These are phyloP conservation scores for Chondrilla cf. caribensis DNA, from an alignment of 37 sponge, comb jelly and placozoan genomes.

Conservation along the genomic window DNA sequence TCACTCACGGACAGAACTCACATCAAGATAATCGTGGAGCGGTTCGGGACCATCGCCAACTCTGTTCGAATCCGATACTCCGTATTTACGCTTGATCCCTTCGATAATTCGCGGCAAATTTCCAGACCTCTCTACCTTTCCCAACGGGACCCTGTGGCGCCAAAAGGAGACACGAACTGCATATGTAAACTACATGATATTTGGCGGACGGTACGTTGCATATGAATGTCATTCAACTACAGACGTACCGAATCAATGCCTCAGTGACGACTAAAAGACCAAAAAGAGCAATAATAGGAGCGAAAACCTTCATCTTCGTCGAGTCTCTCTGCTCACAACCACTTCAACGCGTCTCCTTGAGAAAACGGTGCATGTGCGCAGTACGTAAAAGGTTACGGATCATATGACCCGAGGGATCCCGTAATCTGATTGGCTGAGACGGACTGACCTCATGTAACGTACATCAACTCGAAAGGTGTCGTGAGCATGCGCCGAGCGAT, in stretches of 20 bases:
- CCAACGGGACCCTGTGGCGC: not conserved
- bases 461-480: too few species aligned
- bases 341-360: too few species aligned
- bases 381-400: too few species aligned
- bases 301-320: not conserved
- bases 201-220: not conserved
- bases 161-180: not conserved
- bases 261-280: not conserved
- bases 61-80: not conserved
- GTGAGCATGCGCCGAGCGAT: too few species aligned
- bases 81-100: not conserved
- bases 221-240: not conserved
- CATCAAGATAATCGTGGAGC: slow-evolving; percentile 68
- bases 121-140: not conserved
- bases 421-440: too few species aligned
- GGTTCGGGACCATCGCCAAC: slow-evolving; percentile 55
- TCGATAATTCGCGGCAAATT: not conserved
- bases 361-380: too few species aligned
- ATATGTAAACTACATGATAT: not conserved
- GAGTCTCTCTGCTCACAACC: too few species aligned
- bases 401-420: too few species aligned
- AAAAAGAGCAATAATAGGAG: not conserved
- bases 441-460: too few species aligned
- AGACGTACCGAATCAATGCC: not conserved
- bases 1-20: too few species aligned